phyloP scores from a whole-genome alignment of 2,797 vertebrate species.

The Artibeus jamaicensis region DNA sequence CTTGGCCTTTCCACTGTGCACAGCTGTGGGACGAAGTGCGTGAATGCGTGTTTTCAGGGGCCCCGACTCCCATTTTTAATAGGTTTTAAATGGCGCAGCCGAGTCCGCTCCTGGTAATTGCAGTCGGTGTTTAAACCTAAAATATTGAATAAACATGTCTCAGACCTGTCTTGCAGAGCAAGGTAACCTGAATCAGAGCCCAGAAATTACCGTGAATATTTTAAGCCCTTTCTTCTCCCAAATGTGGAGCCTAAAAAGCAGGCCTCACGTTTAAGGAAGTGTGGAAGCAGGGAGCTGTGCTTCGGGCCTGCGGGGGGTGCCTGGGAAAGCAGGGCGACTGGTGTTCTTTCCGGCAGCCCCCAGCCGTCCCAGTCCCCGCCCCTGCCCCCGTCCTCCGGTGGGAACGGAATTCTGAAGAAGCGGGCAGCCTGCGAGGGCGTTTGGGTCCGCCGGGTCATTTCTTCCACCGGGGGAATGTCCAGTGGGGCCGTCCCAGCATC shows the following conservation, averaged over 20 bases:
- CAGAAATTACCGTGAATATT: not conserved
- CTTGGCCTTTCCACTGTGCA: not conserved
- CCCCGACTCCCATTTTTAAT: not conserved
- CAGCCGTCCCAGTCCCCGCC: not conserved
- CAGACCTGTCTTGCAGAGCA: not conserved
- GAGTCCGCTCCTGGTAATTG: not conserved
- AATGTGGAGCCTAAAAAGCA: not conserved
- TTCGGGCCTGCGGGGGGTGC: not conserved
- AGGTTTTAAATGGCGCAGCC: not conserved
- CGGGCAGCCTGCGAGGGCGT: not conserved
- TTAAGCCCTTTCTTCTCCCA: constrained; percentile 5
- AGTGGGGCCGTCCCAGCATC: not conserved
- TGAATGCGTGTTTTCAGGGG: not conserved
- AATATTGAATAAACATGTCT: constrained; percentile 38
- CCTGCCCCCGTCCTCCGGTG: not conserved
- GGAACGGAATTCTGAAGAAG: not conserved
- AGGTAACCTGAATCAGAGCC: constrained; percentile 21
- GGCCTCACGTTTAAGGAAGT: not conserved
- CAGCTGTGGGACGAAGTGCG: not conserved
- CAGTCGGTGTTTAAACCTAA: not conserved
- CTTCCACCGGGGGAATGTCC: not conserved
- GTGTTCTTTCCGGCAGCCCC: not conserved
- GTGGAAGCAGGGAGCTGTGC: fast-evolving
- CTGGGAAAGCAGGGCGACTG: not conserved
- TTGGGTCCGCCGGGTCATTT: not conserved